Percentiles rank a stretch among this genome's conserved stretches.
Evolutionary conservation across 2,797 vertebrate genomes (phyloP).

Genomic region (Pantherophis alleghaniensis): DNA sequence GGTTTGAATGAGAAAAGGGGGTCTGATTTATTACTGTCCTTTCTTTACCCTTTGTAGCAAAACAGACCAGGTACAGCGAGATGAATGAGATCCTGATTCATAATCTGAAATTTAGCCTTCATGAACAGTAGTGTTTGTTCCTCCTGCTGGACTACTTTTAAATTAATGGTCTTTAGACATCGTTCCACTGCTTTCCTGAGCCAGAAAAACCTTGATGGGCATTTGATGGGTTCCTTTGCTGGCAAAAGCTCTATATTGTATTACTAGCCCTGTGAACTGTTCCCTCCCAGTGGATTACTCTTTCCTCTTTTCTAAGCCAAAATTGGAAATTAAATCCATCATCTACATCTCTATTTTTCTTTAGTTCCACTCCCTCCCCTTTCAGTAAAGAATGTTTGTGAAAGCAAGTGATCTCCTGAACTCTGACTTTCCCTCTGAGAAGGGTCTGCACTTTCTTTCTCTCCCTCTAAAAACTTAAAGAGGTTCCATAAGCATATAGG

Average conservation of each 20-base stretch:
- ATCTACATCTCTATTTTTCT: slow-evolving; percentile 65
- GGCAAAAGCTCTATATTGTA: slow-evolving; percentile 29
- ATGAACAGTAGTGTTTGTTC: slow-evolving; percentile 58
- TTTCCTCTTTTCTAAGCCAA: slow-evolving; percentile 25
- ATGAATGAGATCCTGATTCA: neutral
- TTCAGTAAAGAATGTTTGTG: slow-evolving; percentile 58
- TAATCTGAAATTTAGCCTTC: slow-evolving; percentile 2
- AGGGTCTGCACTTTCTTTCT: slow-evolving; percentile 49
- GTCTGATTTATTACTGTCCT: neutral
- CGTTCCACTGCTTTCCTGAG: neutral
- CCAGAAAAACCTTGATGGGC: slow-evolving; percentile 9
- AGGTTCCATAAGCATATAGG: slow-evolving; percentile 67
- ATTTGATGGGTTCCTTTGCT: slow-evolving; percentile 8
- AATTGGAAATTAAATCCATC: slow-evolving; percentile 54
- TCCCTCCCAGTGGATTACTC: slow-evolving; percentile 40
- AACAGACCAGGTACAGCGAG: neutral
- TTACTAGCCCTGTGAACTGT: slow-evolving; percentile 29
- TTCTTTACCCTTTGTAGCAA: slow-evolving; percentile 14
- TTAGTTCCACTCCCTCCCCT: slow-evolving; percentile 42
- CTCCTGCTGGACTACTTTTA: slow-evolving; percentile 59
- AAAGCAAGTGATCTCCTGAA: slow-evolving; percentile 64
- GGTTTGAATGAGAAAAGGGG: neutral
- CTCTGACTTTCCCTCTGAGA: slow-evolving; percentile 65
- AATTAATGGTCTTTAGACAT: slow-evolving; percentile 63
- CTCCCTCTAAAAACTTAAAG: slow-evolving; percentile 60